Evolutionary conservation across 2,888 invertebrate species (phyloP), one percentile per base, ranked within the genome.

Genomic region (Poecilus cupreus): DNA sequence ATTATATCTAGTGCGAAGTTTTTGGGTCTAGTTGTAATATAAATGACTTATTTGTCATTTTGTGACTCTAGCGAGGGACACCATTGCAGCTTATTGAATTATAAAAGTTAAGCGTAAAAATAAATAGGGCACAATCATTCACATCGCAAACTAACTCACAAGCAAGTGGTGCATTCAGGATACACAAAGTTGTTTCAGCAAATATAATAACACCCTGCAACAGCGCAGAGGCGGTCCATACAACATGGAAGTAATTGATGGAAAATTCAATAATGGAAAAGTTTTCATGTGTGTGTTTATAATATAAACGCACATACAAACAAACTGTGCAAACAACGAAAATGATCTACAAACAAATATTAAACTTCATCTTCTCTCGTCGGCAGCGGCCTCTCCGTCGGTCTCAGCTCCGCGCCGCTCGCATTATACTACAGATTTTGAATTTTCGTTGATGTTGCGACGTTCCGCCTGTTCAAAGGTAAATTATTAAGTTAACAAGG

Each of bases 261-360:
- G 46, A 22, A 68, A 78, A 78, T 43, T 78, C 49, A 68, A 60
- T 78, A 39, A 68, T 39, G 78, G 26, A 60, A 60, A 77, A 77
- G 43, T 57, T 77, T 43, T 37, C 60, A 37, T 77, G 77, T 77
- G 54, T 75, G 39, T 77, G 39, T 76, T 22, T 76, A 76, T 57
- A 76, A 76, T 76, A 76, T 76, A 57, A 74, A 57, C 54, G 37
- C 24, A 24, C 64, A 64, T 64, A 43, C 46, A 77, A 39, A 79
- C 60, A 75, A 32, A 49, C 75, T 32, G 75, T 16, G 22, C 75
- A 75, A 75, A 51, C 51, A 75, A 75, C 49, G 75, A 75, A 75
- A 75, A 75, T 75, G 75, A 75, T 75, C 75, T 75, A 51, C 37
- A 75, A 75, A 75, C 75, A 75, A 51, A 75, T 75, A 75, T 75